phyloP scores from a whole-genome alignment of 1,140 invertebrate genomes.

The Pseudomyrmex sp. region DNA sequence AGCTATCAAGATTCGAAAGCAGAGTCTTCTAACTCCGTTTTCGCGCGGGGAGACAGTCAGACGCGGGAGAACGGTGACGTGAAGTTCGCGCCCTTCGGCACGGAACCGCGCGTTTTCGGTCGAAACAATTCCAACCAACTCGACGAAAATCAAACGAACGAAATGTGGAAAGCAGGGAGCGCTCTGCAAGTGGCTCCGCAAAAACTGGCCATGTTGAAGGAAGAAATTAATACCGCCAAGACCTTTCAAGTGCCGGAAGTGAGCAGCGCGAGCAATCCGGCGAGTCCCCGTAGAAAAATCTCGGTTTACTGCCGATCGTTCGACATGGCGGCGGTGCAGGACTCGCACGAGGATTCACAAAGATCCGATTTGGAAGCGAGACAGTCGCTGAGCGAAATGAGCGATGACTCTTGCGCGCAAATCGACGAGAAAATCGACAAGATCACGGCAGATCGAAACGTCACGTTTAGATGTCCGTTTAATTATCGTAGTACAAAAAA shows the following conservation, averaged over 20 bases:
- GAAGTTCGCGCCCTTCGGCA: neutral
- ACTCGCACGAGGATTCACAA: slow-evolving; percentile 2
- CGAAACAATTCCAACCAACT: neutral
- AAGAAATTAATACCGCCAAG: neutral
- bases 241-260: slow-evolving; percentile 10
- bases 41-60: slow-evolving; percentile 16
- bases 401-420: slow-evolving; percentile 15
- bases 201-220: neutral
- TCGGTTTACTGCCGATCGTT: slow-evolving; percentile 75
- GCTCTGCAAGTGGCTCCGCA: neutral
- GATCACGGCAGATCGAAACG: neutral
- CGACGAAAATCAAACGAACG: neutral
- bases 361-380: slow-evolving; percentile 19
- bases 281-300: slow-evolving; percentile 71
- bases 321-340: slow-evolving; percentile 65
- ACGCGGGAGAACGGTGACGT: neutral
- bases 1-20: neutral
- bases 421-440: neutral
- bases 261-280: neutral
- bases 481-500: slow-evolving; percentile 43
- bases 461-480: slow-evolving; percentile 5
- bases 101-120: neutral
- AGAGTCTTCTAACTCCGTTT: neutral
- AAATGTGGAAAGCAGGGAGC: neutral
- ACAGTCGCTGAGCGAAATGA: slow-evolving; percentile 6